Percentiles rank a stretch among this genome's conserved stretches.
Conservation (phyloP, 1,140 invertebrate species). For the Drosophila mauritiana region DNA sequence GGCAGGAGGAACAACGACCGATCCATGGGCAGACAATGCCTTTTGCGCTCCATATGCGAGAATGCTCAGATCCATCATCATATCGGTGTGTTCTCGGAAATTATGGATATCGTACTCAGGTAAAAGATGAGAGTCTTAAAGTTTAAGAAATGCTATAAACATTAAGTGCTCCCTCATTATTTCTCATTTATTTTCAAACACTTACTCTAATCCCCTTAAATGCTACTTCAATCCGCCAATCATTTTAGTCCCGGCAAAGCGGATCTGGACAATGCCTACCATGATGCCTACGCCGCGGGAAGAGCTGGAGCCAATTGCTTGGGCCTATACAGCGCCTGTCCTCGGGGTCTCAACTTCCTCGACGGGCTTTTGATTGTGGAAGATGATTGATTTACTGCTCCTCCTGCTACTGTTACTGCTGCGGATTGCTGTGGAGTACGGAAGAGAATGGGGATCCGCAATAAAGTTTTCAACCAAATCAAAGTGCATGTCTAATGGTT, state of each 20-base stretch:
- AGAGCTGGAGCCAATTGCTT: slow-evolving; percentile 72
- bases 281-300: slow-evolving; percentile 67
- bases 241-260: slow-evolving; percentile 69
- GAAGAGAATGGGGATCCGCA: slow-evolving; percentile 38
- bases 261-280: slow-evolving; percentile 66
- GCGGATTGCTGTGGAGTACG: slow-evolving; percentile 7
- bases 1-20: slow-evolving; percentile 50
- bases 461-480: slow-evolving; percentile 70
- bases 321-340: slow-evolving; percentile 55
- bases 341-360: slow-evolving; percentile 47
- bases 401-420: not conserved
- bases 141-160: too few relatives aligned
- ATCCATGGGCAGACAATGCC: slow-evolving; percentile 59
- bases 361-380: slow-evolving; percentile 41
- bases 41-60: slow-evolving; percentile 78
- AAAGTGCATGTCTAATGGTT: slow-evolving; percentile 76
- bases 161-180: too few relatives aligned
- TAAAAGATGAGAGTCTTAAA: slow-evolving; percentile 4
- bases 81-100: slow-evolving; percentile 76
- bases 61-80: slow-evolving; percentile 81
- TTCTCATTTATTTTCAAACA: too few relatives aligned
- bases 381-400: slow-evolving; percentile 64
- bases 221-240: not conserved
- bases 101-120: slow-evolving; percentile 76
- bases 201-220: too few relatives aligned